Evolutionary conservation across 2,113 vertebrate species (phyloP).

Genomic region (human (Homo sapiens)): DNA sequence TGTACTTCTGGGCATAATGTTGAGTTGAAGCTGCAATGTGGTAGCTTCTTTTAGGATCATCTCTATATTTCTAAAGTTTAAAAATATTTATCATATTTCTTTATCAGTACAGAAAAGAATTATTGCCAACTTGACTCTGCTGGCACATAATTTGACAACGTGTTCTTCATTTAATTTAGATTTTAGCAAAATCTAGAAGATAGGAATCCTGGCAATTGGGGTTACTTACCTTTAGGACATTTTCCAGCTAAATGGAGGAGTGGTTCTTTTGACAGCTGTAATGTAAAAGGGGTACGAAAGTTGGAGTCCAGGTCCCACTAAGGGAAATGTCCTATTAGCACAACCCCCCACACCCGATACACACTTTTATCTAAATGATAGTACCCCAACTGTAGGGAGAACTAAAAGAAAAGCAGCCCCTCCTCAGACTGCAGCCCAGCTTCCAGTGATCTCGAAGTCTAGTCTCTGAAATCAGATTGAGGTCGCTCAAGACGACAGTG

Average conservation of each 20-base stretch:
- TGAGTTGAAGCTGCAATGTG: neutral
- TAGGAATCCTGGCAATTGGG: neutral
- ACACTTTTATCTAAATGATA: neutral
- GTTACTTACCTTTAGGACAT: neutral
- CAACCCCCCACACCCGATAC: too few species aligned
- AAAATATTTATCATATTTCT: neutral
- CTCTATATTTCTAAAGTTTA: neutral
- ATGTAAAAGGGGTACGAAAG: neutral
- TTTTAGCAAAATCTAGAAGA: neutral
- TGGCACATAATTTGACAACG: neutral
- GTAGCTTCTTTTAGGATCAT: neutral
- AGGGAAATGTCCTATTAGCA: neutral
- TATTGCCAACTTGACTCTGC: neutral
- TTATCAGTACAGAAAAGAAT: neutral
- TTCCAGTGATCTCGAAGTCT: neutral
- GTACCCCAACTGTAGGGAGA: neutral
- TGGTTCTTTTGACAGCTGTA: neutral
- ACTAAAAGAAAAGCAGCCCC: neutral
- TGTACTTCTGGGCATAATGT: neutral
- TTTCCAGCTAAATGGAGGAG: neutral
- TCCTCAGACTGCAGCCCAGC: neutral
- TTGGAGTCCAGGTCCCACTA: neutral
- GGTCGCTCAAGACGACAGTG: neutral
- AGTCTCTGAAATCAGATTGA: neutral
- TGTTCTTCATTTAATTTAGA: conserved; percentile 6